Percentiles rank a stretch among this genome's conserved stretches.
These are phyloP conservation scores for Pyrocoelia pectoralis DNA, from an alignment of 2,888 invertebrate species.

Conservation along the genomic window DNA sequence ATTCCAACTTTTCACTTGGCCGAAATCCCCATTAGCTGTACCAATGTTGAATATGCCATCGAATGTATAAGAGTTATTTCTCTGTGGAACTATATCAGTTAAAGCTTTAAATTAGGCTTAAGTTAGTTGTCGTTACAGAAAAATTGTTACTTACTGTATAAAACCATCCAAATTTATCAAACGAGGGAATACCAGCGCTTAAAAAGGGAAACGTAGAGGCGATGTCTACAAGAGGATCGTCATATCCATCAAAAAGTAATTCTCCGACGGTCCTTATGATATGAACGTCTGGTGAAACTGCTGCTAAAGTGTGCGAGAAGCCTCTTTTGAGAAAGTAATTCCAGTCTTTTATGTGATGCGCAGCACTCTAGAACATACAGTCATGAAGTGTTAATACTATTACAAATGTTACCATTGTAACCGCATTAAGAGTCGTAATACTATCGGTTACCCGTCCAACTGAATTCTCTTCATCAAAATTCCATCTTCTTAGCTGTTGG, in stretches of 20 bases:
- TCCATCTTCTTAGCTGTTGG: conserved; percentile 71
- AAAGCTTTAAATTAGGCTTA: neutral
- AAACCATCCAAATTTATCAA: conserved; percentile 88
- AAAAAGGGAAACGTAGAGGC: conserved; percentile 68
- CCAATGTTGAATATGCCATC: conserved; percentile 82
- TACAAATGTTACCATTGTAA: conserved; percentile 73
- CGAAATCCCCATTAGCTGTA: conserved; percentile 71
- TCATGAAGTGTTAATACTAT: neutral
- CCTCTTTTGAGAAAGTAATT: conserved; percentile 65
- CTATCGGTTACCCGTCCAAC: conserved; percentile 74
- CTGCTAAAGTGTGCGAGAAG: conserved; percentile 67
- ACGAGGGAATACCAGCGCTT: conserved; percentile 61
- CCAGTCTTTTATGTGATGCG: conserved; percentile 68
- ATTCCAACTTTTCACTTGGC: conserved; percentile 78
- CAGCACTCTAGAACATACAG: conserved; percentile 63
- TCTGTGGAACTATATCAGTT: conserved; percentile 61
- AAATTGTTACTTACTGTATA: conserved; percentile 64
- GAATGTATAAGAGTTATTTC: conserved; percentile 76
- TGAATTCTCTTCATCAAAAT: conserved; percentile 72
- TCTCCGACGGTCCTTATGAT: conserved; percentile 72
- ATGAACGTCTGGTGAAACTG: conserved; percentile 65
- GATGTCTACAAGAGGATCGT: conserved; percentile 74
- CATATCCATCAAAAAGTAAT: conserved; percentile 82
- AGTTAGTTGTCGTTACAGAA: conserved; percentile 5
- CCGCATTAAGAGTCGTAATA: conserved; percentile 78